Evolutionary conservation across 2,797 vertebrate genomes (phyloP), one percentile per base, ranked within the genome.

Genomic region (Thunnus albacares): DNA sequence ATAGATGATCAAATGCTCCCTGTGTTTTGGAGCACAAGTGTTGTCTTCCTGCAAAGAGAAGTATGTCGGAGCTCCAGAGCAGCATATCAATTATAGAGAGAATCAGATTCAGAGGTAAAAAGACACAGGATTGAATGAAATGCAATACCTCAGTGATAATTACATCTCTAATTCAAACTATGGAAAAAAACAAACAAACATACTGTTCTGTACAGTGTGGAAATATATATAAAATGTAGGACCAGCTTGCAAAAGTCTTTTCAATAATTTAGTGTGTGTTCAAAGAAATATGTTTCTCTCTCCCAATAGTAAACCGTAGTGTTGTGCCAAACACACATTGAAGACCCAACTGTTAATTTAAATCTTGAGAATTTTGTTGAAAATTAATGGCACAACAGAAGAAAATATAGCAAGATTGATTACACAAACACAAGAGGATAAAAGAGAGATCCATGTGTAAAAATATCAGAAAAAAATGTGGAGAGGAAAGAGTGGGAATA

Each of bases 1-100:
- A 85, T 81, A 47, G 58, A 69, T 69, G 71, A 57, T 28, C 28
- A 63, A 73, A 68, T 43, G 56, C 49, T 26, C 51, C 30, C 24
- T 35, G 41, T 65, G 49, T 47, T 24, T 52, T 61, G 20, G 56
- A 53, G 53, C 14, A 76, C n/a, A 20, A 60, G 56, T 62, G 56
- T 73, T 70, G 45, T 85, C 24, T 61, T 33, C 72, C 18, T 70
- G 11, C 38, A 41, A 59, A 20, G 5, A 51, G 52, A 68, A 66
- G 33, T 33, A 22, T 61, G 45, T 35, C 7, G 2, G 68, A 55
- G 10, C 59, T 71, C 18, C 8, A 47, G 35, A 43, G 66, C 28
- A 71, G 52, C 7, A 41, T 20, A 63, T 79, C 10, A 20, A 43
- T 24, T 73, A 52, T 59, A 20, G 35, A 71, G 17, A 60, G 28